phyloP scores from a whole-genome alignment of 2,113 vertebrate genomes.

The Neomonachus schauinslandi region DNA sequence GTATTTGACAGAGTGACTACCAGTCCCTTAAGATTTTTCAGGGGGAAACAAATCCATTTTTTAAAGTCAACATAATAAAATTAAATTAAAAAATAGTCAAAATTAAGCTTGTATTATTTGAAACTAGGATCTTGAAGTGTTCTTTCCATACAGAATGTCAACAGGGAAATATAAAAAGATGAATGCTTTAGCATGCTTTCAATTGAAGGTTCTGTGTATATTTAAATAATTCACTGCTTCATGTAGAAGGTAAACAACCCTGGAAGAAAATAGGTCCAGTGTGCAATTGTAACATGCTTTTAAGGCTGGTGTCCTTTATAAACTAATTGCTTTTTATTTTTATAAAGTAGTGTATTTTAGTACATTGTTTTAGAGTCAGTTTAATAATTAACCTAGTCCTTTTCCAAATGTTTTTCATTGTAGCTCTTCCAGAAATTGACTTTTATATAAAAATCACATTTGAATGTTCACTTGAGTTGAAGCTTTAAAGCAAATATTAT shows the following conservation, averaged over 20 bases:
- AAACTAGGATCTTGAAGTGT: neutral
- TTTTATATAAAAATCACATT: constrained; percentile 62
- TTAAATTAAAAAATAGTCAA: neutral
- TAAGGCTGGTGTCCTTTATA: constrained; percentile 46
- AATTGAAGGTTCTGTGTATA: neutral
- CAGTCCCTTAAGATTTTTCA: neutral
- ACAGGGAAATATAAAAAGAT: neutral
- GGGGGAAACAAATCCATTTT: neutral
- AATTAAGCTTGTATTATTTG: neutral
- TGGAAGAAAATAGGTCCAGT: constrained; percentile 10
- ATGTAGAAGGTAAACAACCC: constrained; percentile 46
- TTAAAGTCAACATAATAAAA: neutral
- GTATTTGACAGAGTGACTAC: neutral
- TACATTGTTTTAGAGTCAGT: constrained; percentile 63
- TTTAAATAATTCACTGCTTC: constrained; percentile 67
- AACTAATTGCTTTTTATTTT: constrained; percentile 68
- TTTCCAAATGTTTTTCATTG: constrained; percentile 37
- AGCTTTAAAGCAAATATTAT: constrained; percentile 62
- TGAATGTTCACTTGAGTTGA: constrained; percentile 64
- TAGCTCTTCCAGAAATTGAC: constrained; percentile 71
- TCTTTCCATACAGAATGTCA: constrained; percentile 43
- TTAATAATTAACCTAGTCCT: constrained; percentile 17
- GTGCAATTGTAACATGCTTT: constrained; percentile 54
- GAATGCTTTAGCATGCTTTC: constrained; percentile 35
- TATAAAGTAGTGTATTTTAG: constrained; percentile 16